Percentiles rank a stretch among this genome's conserved stretches.
Evolutionary conservation across 2,888 invertebrate genomes (phyloP).

Genomic region (Antitype chi): DNA sequence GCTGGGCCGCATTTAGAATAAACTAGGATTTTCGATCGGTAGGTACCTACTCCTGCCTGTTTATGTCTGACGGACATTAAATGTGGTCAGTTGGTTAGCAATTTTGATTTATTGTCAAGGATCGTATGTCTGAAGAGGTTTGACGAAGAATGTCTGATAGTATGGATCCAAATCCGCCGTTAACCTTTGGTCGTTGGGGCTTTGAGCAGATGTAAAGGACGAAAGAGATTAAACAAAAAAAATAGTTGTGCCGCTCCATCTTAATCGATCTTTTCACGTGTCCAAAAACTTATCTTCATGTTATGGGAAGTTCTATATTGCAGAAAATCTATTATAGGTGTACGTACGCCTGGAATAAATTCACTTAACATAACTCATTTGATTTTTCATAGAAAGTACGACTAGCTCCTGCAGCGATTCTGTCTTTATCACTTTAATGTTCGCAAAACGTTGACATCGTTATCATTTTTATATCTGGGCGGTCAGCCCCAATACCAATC

Average conservation of each 20-base stretch:
- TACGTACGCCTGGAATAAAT: not conserved
- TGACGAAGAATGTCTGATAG: not conserved
- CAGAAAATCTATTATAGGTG: not conserved
- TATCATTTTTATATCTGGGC: constrained; percentile 16
- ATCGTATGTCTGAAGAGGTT: not conserved
- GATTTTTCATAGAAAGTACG: not conserved
- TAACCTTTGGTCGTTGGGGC: not conserved
- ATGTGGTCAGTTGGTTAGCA: not conserved
- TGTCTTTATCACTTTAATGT: not conserved
- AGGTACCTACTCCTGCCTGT: constrained; percentile 5
- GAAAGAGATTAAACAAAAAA: not conserved
- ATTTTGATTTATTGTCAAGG: not conserved
- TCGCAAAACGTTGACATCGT: constrained; percentile 10
- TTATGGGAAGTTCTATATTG: not conserved
- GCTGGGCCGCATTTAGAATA: not conserved
- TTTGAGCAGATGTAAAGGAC: not conserved
- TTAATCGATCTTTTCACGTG: not conserved
- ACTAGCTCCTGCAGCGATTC: not conserved
- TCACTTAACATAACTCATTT: not conserved
- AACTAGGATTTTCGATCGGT: not conserved
- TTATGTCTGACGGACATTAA: not conserved
- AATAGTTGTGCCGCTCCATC: too few relatives aligned
- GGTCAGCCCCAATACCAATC: constrained; percentile 15
- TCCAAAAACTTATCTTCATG: not conserved
- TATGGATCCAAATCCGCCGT: not conserved